phyloP scores from a whole-genome alignment of 2,113 vertebrate species.

The Cottus gobio region DNA sequence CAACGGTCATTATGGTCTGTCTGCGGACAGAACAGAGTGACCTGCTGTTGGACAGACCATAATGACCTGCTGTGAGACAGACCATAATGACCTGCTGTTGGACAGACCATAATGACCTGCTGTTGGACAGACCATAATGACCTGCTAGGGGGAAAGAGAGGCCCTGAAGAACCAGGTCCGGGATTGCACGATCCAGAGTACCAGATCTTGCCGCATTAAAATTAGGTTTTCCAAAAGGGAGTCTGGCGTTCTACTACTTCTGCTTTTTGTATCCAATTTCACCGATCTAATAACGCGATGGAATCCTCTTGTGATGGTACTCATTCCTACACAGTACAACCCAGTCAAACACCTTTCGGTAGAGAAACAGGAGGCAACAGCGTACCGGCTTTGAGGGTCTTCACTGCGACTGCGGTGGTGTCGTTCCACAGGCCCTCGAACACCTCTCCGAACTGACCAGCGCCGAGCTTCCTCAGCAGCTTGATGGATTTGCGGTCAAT shows the following conservation, averaged over 20 bases:
- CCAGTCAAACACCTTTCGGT: neutral
- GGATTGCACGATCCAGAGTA: neutral
- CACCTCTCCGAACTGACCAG: slow-evolving; percentile 96
- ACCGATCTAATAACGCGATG: too few relatives aligned
- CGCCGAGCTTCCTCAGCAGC: slow-evolving; percentile 88
- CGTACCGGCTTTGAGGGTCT: slow-evolving; percentile 95
- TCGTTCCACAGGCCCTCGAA: slow-evolving; percentile 94
- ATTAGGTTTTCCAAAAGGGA: too few relatives aligned
- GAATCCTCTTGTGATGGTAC: neutral
- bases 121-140: too few relatives aligned
- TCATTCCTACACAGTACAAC: neutral
- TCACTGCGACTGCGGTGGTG: slow-evolving; percentile 92
- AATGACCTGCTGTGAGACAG: too few relatives aligned
- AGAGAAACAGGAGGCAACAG: neutral
- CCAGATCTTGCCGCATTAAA: neutral
- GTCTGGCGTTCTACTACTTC: too few relatives aligned
- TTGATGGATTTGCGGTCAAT: slow-evolving; percentile 89
- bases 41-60: too few relatives aligned
- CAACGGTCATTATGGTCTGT: too few relatives aligned
- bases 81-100: too few relatives aligned
- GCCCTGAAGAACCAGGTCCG: neutral
- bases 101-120: too few relatives aligned
- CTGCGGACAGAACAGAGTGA: too few relatives aligned
- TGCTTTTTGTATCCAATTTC: too few relatives aligned
- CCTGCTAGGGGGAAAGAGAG: too few relatives aligned